Evolutionary conservation across 2,113 vertebrate genomes (phyloP).

Genomic region (Syngnathus scovelli): DNA sequence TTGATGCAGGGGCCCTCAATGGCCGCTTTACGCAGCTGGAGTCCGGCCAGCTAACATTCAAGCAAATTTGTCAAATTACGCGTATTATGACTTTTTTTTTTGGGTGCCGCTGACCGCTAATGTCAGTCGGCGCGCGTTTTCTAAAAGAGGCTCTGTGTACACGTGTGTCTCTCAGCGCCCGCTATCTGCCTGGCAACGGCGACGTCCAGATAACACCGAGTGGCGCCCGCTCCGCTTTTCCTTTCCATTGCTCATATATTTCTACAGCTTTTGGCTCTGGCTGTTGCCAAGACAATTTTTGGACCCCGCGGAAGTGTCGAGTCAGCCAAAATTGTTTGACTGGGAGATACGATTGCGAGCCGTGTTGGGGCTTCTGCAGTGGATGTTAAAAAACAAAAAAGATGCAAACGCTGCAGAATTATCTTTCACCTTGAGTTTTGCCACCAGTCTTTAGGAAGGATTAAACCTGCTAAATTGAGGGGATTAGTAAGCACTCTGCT

Average conservation of each 20-base stretch:
- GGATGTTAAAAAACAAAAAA: slow-evolving; percentile 20
- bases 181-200: slow-evolving; percentile 57
- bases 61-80: slow-evolving; percentile 2
- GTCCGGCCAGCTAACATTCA: not conserved
- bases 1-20: slow-evolving; percentile 1
- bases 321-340: slow-evolving; percentile 38
- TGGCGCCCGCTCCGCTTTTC: slow-evolving; percentile 53
- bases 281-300: slow-evolving; percentile 58
- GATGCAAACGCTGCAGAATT: not conserved
- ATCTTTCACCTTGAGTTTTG: not conserved
- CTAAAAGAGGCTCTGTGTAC: slow-evolving; percentile 11
- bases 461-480: not conserved
- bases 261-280: slow-evolving; percentile 50
- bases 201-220: slow-evolving; percentile 54
- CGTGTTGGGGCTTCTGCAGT: slow-evolving; percentile 45
- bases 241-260: slow-evolving; percentile 58
- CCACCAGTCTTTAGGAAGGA: not conserved
- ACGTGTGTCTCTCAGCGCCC: slow-evolving; percentile 17
- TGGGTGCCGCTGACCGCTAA: not conserved
- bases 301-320: slow-evolving; percentile 38
- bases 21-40: slow-evolving; percentile 6
- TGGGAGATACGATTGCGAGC: slow-evolving; percentile 52
- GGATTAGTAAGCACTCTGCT: not conserved
- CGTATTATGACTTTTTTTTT: not conserved
- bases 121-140: not conserved